Evolutionary conservation across 2,113 vertebrate genomes (phyloP), one percentile per base, ranked within the genome.

Genomic region (Cynoglossus semilaevis): DNA sequence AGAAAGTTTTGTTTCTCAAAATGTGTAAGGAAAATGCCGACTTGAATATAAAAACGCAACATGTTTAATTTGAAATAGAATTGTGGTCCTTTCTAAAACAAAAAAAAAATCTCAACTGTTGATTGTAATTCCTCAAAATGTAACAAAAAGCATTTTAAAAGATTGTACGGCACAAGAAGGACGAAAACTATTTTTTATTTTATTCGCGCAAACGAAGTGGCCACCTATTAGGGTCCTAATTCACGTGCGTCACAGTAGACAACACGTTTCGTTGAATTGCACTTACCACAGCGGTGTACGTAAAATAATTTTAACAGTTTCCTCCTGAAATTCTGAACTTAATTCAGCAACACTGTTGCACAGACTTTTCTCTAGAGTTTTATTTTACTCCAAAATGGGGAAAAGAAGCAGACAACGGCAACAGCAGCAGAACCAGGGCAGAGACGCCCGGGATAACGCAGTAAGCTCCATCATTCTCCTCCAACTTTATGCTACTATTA

Each of bases 351-450:
- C 76, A 63, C 15, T 45, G 16, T 34, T 72, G 9, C 71, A 67
- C n/a, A 82, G 84, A 16, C 63, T 79, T 60, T 54, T 66, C 7
- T 79, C 74, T 45, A 46, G 67, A 46, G 52, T 85, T 1, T 9
- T 81, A 16, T 78, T 63, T 36, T 61, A 7, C 7, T 65, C 51
- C 17, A 84, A 62, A 13, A 92, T 92, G 91, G 91, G 90, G 38
- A 91, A 87, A 66, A 84, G 85, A 85, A 91, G 83, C 76, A 85
- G 88, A 6, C 88, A 90, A 68, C 79, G 88, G 51, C 87, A 91
- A 72, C 88, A 91, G 76, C 88, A 80, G 53, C 83, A 85, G 43
- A 22, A 51, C 5, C 42, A 65, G 11, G 83, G 77, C 46, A 85
- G 88, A 45, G 88, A 90, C 55, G 52, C 35, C 82, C 83, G 90